Conservation (phyloP, 2,888 invertebrate species). For the Eristalis tenax region DNA sequence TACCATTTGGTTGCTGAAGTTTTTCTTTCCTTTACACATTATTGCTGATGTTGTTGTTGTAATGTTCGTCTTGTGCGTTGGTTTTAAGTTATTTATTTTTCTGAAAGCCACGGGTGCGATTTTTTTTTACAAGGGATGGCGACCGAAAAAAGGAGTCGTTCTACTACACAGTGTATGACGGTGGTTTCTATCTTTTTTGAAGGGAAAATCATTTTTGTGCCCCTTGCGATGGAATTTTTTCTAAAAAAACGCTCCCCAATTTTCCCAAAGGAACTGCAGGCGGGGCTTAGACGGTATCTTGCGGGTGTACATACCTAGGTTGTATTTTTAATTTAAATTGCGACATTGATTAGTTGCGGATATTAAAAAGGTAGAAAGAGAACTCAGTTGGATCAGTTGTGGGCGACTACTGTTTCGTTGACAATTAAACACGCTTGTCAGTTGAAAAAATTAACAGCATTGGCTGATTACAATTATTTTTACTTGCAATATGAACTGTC, state of each 20-base stretch:
- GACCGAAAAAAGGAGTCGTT: slow-evolving; percentile 46
- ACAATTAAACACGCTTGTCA: slow-evolving; percentile 26
- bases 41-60: slow-evolving; percentile 28
- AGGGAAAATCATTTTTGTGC: slow-evolving; percentile 28
- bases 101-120: slow-evolving; percentile 57
- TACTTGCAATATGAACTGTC: too few species aligned
- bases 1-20: slow-evolving; percentile 38
- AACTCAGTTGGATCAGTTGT: not conserved
- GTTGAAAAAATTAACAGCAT: not conserved
- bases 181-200: slow-evolving; percentile 33
- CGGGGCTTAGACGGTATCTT: slow-evolving; percentile 10
- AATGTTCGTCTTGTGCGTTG: slow-evolving; percentile 56
- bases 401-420: slow-evolving; percentile 15
- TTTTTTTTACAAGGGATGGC: slow-evolving; percentile 34
- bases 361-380: slow-evolving; percentile 26
- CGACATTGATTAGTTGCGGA: slow-evolving; percentile 65
- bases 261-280: slow-evolving; percentile 44
- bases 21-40: slow-evolving; percentile 34
- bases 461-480: too few species aligned
- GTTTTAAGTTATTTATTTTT: slow-evolving; percentile 57
- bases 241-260: slow-evolving; percentile 24
- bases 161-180: slow-evolving; percentile 46
- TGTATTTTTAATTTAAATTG: slow-evolving; percentile 59
- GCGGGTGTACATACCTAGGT: slow-evolving; percentile 15
- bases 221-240: slow-evolving; percentile 36